phyloP scores from a whole-genome alignment of 2,113 vertebrate species.

The Leptosomus discolor region DNA sequence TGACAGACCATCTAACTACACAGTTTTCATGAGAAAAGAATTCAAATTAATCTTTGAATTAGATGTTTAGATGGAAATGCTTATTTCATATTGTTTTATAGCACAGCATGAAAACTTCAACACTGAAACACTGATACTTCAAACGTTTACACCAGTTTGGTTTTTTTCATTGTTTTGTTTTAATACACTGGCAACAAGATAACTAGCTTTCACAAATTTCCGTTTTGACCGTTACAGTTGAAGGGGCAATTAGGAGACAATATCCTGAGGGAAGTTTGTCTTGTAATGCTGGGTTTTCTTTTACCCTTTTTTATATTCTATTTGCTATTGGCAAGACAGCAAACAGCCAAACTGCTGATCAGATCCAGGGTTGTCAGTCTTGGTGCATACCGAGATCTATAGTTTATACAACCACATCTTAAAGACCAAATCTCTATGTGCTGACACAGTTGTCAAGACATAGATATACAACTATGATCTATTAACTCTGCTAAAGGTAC shows the following conservation, averaged over 20 bases:
- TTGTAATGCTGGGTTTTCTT: neutral
- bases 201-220: neutral
- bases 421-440: neutral
- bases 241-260: neutral
- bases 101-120: neutral
- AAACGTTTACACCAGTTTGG: fast-evolving
- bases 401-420: neutral
- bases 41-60: neutral
- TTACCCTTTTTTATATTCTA: neutral
- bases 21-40: neutral
- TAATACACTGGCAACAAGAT: neutral
- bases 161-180: neutral
- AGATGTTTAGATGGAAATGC: neutral
- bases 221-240: neutral
- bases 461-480: neutral
- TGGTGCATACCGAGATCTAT: neutral
- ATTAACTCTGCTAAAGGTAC: neutral
- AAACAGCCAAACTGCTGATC: neutral
- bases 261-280: neutral
- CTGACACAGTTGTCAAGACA: neutral
- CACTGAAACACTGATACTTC: neutral
- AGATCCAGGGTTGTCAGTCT: neutral
- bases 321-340: neutral
- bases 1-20: neutral
- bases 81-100: neutral